phyloP scores from a whole-genome alignment of 2,888 invertebrate genomes.

The Acrobasis consociella region DNA sequence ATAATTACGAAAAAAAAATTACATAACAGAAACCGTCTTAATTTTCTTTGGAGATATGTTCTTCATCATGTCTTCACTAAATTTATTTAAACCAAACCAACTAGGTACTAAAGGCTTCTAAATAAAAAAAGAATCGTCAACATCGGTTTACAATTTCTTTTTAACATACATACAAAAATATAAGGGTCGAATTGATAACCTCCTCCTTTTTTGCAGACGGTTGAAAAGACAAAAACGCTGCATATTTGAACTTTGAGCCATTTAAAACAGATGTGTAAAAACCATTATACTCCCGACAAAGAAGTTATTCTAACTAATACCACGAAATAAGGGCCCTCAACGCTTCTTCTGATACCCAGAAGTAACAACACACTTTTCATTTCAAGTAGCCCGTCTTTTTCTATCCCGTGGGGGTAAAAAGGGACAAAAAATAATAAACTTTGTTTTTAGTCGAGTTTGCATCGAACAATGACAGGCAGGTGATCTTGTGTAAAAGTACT shows the following conservation, averaged over 20 bases:
- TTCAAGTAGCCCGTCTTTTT: not conserved
- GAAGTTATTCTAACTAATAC: conserved; percentile 16
- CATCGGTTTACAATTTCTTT: too few species aligned
- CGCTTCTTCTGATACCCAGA: conserved; percentile 11
- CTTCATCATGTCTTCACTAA: too few species aligned
- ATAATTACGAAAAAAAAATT: too few species aligned
- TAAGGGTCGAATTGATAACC: too few species aligned
- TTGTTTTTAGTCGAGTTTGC: not conserved
- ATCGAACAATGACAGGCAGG: conserved; percentile 18
- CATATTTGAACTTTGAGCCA: conserved; percentile 17
- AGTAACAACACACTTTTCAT: conserved; percentile 13
- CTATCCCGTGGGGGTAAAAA: not conserved
- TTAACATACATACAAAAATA: too few species aligned
- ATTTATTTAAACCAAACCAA: too few species aligned
- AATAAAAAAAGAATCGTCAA: too few species aligned
- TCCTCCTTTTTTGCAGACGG: too few species aligned
- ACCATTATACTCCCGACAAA: conserved; percentile 19
- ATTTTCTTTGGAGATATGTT: too few species aligned
- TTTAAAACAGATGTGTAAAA: conserved; percentile 4
- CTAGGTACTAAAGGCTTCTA: too few species aligned
- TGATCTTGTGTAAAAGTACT: not conserved
- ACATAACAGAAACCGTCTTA: too few species aligned
- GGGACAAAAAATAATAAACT: not conserved
- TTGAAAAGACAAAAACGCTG: too few species aligned
- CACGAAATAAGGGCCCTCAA: conserved; percentile 12